These are phyloP conservation scores for Tenualosa thibaudeaui DNA, from an alignment of 2,797 vertebrate genomes.

Conservation along the genomic window DNA sequence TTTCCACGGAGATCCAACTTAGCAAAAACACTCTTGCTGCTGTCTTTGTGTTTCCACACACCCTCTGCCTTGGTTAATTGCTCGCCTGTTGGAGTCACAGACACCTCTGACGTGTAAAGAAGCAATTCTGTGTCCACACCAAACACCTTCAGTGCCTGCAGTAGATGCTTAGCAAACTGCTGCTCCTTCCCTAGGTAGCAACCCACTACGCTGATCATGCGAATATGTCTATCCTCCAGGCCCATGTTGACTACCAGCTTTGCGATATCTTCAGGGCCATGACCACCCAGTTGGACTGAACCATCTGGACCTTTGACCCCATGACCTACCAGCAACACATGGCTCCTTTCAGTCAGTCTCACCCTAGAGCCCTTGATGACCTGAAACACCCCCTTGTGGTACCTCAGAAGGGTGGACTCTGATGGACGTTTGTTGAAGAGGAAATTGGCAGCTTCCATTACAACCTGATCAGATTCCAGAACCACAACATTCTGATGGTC, in stretches of 20 bases:
- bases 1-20: conserved; percentile 53
- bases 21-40: conserved; percentile 52
- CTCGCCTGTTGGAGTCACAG: conserved; percentile 50
- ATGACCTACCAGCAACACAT: conserved; percentile 61
- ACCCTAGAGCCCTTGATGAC: conserved; percentile 39
- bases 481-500: conserved; percentile 57
- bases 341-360: conserved; percentile 29
- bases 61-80: conserved; percentile 46
- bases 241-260: conserved; percentile 51
- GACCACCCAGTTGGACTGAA: conserved; percentile 46
- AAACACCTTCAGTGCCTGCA: conserved; percentile 48
- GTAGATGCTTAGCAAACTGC: conserved; percentile 50
- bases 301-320: conserved; percentile 47
- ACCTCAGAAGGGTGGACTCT: conserved; percentile 56
- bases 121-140: conserved; percentile 53
- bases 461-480: conserved; percentile 59
- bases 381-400: conserved; percentile 52
- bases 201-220: conserved; percentile 55
- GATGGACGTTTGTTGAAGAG: conserved; percentile 55
- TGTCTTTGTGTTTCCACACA: conserved; percentile 61
- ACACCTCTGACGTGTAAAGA: conserved; percentile 51
- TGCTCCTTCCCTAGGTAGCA: conserved; percentile 62
- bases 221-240: conserved; percentile 16
- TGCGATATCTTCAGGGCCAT: conserved; percentile 56
- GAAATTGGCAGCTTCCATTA: conserved; percentile 55